phyloP scores from a whole-genome alignment of 1,140 invertebrate genomes.

The Neocloeon triangulifer region DNA sequence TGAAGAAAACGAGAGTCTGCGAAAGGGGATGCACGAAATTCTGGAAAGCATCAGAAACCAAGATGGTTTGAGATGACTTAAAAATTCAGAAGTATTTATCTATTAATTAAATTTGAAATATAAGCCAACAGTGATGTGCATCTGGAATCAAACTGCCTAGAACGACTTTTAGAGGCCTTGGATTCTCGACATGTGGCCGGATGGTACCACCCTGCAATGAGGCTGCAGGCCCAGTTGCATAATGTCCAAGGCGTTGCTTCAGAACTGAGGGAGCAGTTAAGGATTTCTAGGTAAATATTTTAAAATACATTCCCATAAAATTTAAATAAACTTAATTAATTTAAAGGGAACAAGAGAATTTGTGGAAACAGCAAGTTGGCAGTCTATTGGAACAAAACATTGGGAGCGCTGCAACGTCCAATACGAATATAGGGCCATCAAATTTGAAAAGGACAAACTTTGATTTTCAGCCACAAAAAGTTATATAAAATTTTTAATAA shows the following conservation, averaged over 20 bases:
- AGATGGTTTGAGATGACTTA: constrained; percentile 20
- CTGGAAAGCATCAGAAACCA: constrained; percentile 30
- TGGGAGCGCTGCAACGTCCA: too few relatives aligned
- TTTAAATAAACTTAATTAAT: constrained; percentile 5
- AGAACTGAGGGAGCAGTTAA: constrained; percentile 26
- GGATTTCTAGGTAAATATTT: constrained; percentile 21
- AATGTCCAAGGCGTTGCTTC: constrained; percentile 30
- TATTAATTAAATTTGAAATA: too few relatives aligned
- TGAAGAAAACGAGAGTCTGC: constrained; percentile 45
- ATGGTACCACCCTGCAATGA: constrained; percentile 53
- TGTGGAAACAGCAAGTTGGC: constrained; percentile 8
- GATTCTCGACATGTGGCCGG: constrained; percentile 42
- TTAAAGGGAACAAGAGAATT: constrained; percentile 11
- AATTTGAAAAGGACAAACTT: too few relatives aligned
- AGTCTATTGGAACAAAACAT: too few relatives aligned
- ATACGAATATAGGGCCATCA: too few relatives aligned
- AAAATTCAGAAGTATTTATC: too few relatives aligned
- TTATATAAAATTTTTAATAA: too few relatives aligned
- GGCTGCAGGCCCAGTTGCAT: constrained; percentile 38
- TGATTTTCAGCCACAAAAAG: too few relatives aligned
- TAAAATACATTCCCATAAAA: not conserved
- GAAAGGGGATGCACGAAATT: constrained; percentile 44
- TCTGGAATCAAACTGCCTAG: constrained; percentile 30
- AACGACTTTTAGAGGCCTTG: constrained; percentile 32
- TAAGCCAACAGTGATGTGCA: constrained; percentile 18